A percentile compares a stretch with the other conserved stretches of the same genome.
Conservation (phyloP, 2,797 vertebrate species). For the Amblyopsis hoosieri region DNA sequence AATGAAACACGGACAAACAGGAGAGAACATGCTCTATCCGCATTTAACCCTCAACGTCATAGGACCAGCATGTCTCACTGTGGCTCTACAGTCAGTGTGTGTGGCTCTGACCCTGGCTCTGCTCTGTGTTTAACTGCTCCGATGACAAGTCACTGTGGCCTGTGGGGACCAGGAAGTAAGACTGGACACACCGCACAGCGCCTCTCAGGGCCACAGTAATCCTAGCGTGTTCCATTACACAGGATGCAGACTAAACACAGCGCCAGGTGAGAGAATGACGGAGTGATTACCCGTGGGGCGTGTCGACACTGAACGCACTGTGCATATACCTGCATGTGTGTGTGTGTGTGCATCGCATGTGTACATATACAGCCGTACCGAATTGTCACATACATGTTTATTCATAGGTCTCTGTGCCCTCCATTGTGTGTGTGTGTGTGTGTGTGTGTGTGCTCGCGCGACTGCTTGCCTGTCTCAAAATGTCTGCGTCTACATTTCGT, state of each 20-base stretch:
- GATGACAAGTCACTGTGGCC: conserved; percentile 55
- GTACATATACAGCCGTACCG: conserved; percentile 9
- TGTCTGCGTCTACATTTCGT: too few species aligned
- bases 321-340: not conserved
- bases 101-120: conserved; percentile 43
- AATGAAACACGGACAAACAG: too few species aligned
- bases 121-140: conserved; percentile 45
- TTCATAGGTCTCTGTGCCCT: not conserved
- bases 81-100: conserved; percentile 43
- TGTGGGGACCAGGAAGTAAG: conserved; percentile 47
- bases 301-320: conserved; percentile 5
- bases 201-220: conserved; percentile 62
- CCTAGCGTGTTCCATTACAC: conserved; percentile 73
- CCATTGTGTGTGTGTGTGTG: not conserved
- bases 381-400: too few species aligned
- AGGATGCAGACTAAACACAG: conserved; percentile 74
- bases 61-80: conserved; percentile 28
- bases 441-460: conserved; percentile 39
- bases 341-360: conserved; percentile 9
- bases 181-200: conserved; percentile 66
- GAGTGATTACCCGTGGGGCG: conserved; percentile 18
- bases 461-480: conserved; percentile 39
- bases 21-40: too few species aligned
- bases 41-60: not conserved
- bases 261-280: conserved; percentile 74